phyloP scores from a whole-genome alignment of 53 echinoderm and acorn worm species.

The Arbacia lixula region DNA sequence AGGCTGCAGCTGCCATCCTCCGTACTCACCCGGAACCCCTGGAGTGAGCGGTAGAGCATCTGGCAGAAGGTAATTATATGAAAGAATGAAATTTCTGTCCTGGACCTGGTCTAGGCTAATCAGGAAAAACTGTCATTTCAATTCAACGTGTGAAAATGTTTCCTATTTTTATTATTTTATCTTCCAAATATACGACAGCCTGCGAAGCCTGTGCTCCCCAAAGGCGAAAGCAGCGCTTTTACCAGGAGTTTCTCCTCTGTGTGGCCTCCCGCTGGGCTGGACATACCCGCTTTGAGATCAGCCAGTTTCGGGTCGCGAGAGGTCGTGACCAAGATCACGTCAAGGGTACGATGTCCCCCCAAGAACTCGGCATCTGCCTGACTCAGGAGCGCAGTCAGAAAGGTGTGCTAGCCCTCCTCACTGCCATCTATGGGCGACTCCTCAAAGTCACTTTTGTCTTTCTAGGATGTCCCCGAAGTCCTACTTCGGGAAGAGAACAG shows the following conservation, averaged over 20 bases:
- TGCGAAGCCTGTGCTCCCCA: background rate
- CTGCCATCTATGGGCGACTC: no score
- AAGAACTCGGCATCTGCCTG: no score
- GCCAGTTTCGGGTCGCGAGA: background rate
- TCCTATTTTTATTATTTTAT: background rate
- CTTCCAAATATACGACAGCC: constrained; percentile 5
- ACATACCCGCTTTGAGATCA: background rate
- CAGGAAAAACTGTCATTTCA: background rate
- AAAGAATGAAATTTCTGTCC: background rate
- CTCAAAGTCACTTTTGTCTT: no score
- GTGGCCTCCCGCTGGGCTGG: background rate
- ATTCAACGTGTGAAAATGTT: background rate
- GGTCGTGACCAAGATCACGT: no score
- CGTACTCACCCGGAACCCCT: background rate
- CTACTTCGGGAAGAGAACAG: no score
- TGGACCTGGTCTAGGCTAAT: background rate
- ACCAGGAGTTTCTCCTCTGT: background rate
- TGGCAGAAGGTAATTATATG: background rate
- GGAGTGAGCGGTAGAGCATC: background rate
- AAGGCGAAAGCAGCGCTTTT: background rate
- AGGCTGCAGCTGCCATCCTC: background rate
- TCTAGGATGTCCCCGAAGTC: no score
- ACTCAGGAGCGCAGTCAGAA: no score
- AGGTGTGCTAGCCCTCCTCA: no score
- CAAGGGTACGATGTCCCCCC: no score